A percentile compares a stretch with the other conserved stretches of the same genome.
These are phyloP conservation scores for Actinia tenebrosa DNA, from an alignment of 64 coral and sea anemone genomes.

Conservation along the genomic window DNA sequence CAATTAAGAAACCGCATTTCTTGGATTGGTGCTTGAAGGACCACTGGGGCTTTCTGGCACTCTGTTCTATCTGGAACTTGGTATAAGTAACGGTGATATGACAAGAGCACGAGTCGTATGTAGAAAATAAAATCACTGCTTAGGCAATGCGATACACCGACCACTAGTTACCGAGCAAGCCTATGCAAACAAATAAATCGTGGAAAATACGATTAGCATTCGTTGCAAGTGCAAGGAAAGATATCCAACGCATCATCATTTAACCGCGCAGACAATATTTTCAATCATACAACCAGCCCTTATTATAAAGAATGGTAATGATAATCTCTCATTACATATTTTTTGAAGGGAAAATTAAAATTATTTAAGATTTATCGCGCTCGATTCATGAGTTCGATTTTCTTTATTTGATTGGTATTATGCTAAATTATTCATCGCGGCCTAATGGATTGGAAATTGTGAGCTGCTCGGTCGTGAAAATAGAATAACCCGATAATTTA, in stretches of 20 bases:
- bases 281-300: too few relatives aligned
- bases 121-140: background rate
- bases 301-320: too few relatives aligned
- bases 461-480: background rate
- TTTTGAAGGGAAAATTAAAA: background rate
- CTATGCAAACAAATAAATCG: too few relatives aligned
- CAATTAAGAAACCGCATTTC: background rate
- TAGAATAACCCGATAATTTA: background rate
- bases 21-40: too few relatives aligned
- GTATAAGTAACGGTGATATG: background rate
- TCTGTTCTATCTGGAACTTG: background rate
- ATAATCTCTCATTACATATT: background rate
- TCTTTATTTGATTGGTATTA: background rate
- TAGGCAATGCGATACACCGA: background rate
- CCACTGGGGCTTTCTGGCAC: too few relatives aligned
- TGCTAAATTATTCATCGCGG: slow-evolving; percentile 5
- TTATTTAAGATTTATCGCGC: background rate
- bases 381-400: background rate
- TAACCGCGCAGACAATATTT: too few relatives aligned
- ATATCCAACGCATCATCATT: too few relatives aligned
- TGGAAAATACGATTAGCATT: too few relatives aligned
- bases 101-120: background rate
- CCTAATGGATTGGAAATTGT: slow-evolving; percentile 3
- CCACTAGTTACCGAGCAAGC: too few relatives aligned
- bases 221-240: too few relatives aligned